Evolutionary conservation across 2,888 invertebrate species (phyloP), one percentile per base, ranked within the genome.

Genomic region (Pseudococcus viburni): DNA sequence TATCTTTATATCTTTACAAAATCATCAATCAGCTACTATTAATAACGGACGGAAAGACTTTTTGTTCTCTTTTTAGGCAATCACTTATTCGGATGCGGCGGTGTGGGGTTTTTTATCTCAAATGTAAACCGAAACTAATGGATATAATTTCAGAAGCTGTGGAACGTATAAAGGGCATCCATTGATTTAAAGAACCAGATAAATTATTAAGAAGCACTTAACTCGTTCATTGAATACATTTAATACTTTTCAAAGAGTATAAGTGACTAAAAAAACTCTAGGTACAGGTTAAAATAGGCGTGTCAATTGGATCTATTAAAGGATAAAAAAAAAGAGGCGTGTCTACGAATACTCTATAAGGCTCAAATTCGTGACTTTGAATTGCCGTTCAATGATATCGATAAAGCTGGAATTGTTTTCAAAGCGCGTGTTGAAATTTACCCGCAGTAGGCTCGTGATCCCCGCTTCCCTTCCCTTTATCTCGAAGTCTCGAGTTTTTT

Each of bases 171-270:
- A 39, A 46, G 77, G 51, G n/a, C 19, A 48, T 80, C 51, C 77
- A 77, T 87, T 87, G 87, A 87, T 87, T 87, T 80, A 87, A 77
- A 87, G 87, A 87, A 87, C 87, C 87, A 77, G 87, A 87, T 87
- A 87, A 87, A 77, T 87, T 87, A 87, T 87, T 80, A 87, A 87
- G 87, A 87, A 87, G 87, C 87, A 87, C 87, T 87, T 87, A 87
- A 87, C 87, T 87, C 87, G 87, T 80, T 87, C 87, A 80, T 80
- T 80, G 51, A 77, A 80, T 87, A 19, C n/a, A 59, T 19, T 6
- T 55, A 51, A 33, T 51, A 51, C 17, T 51, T 15, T 1, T 2
- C 1, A 33, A n/a, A 55, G n/a, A n/a, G n/a, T n/a, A 4, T 55
- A 55, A 55, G n/a, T 46, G 51, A 55, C 48, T 8, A 80, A 77